These are phyloP conservation scores for Kobus ellipsiprymnus DNA, from an alignment of 2,113 vertebrate species.

Conservation along the genomic window DNA sequence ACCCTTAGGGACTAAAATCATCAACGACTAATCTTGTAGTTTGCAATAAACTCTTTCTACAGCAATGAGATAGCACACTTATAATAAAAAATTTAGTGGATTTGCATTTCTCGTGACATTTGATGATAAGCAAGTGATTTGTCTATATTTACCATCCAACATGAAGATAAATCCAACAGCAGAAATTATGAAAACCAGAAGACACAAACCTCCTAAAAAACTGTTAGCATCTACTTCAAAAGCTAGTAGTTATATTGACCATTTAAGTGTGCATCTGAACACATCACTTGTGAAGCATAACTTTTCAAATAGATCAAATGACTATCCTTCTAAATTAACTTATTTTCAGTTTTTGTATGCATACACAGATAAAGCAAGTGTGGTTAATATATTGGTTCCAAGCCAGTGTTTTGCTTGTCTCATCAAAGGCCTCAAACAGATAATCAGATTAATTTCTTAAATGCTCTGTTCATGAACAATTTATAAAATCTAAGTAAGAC, in stretches of 20 bases:
- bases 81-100: conserved; percentile 12
- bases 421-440: neutral
- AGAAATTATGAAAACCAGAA: neutral
- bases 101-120: neutral
- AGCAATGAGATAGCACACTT: neutral
- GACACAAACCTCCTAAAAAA: neutral
- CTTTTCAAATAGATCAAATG: neutral
- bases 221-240: neutral
- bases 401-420: neutral
- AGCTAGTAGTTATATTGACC: neutral
- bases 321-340: neutral
- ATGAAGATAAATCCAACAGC: neutral
- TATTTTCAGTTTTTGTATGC: neutral
- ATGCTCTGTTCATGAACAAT: neutral
- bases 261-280: neutral
- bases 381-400: neutral
- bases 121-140: neutral
- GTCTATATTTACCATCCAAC: neutral
- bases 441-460: neutral
- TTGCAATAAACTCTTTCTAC: neutral
- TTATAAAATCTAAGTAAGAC: neutral
- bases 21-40: neutral
- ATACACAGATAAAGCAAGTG: neutral
- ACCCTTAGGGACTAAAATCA: neutral
- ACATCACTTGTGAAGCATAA: neutral